Conservation (phyloP, 2,113 vertebrate genomes). For the Sebastes fasciatus region DNA sequence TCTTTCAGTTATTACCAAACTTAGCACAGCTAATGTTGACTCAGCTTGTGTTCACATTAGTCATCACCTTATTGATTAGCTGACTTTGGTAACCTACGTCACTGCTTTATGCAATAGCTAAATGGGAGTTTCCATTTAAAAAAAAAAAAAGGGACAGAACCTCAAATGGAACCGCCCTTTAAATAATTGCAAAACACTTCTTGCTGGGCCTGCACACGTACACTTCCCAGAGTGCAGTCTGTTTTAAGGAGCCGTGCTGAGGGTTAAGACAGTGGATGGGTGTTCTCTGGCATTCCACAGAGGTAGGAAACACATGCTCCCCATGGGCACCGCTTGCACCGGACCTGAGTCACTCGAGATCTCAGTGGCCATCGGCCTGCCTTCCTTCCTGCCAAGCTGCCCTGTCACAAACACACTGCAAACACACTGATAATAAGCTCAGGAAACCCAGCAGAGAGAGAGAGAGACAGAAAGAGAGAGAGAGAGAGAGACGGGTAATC, state of each 20-base stretch:
- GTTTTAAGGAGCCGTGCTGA: constrained; percentile 16
- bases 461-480: constrained; percentile 2
- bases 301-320: constrained; percentile 79
- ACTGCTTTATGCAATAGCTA: too few relatives aligned
- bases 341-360: constrained; percentile 80
- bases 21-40: too few relatives aligned
- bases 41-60: too few relatives aligned
- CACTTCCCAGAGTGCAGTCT: constrained; percentile 8
- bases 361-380: constrained; percentile 76
- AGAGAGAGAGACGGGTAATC: constrained; percentile 1
- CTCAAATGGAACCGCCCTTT: not conserved
- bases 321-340: constrained; percentile 76
- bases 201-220: not conserved
- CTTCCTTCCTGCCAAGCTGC: constrained; percentile 84
- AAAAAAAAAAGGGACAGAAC: too few relatives aligned
- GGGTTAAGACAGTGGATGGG: constrained; percentile 28
- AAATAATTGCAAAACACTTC: constrained; percentile 34
- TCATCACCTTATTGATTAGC: too few relatives aligned
- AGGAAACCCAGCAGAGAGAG: constrained; percentile 61
- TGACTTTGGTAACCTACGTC: too few relatives aligned
- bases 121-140: too few relatives aligned
- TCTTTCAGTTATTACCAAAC: too few relatives aligned
- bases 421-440: constrained; percentile 74
- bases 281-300: constrained; percentile 70
- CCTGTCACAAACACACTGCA: constrained; percentile 76